phyloP scores from a whole-genome alignment of 2,797 vertebrate species.

The Premnoplex brunnescens region DNA sequence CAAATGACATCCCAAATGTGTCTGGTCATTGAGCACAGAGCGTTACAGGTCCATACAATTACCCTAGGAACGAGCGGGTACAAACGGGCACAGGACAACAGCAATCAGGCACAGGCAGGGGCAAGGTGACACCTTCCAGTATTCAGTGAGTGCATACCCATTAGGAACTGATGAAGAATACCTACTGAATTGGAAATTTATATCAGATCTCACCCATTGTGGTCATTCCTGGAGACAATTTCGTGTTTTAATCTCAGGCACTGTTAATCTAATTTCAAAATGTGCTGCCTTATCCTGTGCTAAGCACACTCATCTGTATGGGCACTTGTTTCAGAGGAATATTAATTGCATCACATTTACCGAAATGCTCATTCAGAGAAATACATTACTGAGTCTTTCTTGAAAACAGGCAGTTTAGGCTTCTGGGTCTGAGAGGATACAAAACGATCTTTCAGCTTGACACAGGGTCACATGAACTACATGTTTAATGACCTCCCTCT shows the following conservation, averaged over 20 bases:
- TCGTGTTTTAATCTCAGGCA: background rate
- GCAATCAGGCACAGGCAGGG: background rate
- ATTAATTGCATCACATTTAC: background rate
- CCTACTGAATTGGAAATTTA: background rate
- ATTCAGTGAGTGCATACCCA: background rate
- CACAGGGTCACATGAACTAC: background rate
- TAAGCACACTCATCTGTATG: background rate
- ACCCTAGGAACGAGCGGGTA: background rate
- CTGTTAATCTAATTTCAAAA: background rate
- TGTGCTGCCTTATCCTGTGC: background rate
- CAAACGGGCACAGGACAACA: background rate
- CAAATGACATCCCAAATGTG: background rate
- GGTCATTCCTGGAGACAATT: background rate
- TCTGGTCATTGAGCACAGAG: background rate
- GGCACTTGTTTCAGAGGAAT: background rate
- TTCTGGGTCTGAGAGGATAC: conserved; percentile 29
- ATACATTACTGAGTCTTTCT: background rate
- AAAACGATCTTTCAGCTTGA: background rate
- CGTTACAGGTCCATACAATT: background rate
- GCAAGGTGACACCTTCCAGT: background rate
- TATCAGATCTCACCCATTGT: background rate
- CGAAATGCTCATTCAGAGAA: background rate
- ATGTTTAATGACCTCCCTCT: background rate
- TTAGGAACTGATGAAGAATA: background rate
- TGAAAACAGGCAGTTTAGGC: conserved; percentile 52